A percentile compares a stretch with the other conserved stretches of the same genome.
These are phyloP conservation scores for Euplexia lucipara DNA, from an alignment of 2,888 invertebrate genomes.

Conservation along the genomic window DNA sequence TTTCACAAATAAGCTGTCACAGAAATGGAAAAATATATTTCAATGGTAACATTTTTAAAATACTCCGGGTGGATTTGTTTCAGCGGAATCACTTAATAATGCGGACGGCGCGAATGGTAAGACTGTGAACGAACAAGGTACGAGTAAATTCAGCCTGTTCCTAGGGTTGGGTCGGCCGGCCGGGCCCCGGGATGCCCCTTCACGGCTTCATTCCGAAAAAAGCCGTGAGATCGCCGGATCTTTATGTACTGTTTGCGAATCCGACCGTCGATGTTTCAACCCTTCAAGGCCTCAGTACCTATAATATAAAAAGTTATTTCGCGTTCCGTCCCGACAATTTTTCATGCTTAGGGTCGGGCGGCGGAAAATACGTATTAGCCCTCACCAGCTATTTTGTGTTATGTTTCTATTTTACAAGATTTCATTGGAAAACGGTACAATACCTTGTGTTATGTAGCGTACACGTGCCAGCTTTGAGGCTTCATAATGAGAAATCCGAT, in stretches of 20 bases:
- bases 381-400: constrained; percentile 64
- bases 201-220: constrained; percentile 86
- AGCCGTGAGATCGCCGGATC: constrained; percentile 84
- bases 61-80: constrained; percentile 81
- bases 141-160: constrained; percentile 71
- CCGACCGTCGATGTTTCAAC: constrained; percentile 85
- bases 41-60: constrained; percentile 73
- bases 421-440: constrained; percentile 58
- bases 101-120: constrained; percentile 57
- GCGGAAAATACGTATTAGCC: constrained; percentile 73
- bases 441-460: constrained; percentile 31
- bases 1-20: constrained; percentile 73
- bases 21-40: constrained; percentile 69
- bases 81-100: constrained; percentile 85
- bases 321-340: constrained; percentile 74
- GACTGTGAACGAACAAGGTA: constrained; percentile 69
- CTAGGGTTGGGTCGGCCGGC: constrained; percentile 73
- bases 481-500: constrained; percentile 46
- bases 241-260: constrained; percentile 88
- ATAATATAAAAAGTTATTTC: constrained; percentile 84
- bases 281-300: constrained; percentile 79
- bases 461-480: constrained; percentile 50
- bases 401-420: constrained; percentile 66
- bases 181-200: constrained; percentile 77
- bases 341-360: constrained; percentile 73